Conservation (phyloP, 1,140 invertebrate species). For the Drosophila dunni region DNA sequence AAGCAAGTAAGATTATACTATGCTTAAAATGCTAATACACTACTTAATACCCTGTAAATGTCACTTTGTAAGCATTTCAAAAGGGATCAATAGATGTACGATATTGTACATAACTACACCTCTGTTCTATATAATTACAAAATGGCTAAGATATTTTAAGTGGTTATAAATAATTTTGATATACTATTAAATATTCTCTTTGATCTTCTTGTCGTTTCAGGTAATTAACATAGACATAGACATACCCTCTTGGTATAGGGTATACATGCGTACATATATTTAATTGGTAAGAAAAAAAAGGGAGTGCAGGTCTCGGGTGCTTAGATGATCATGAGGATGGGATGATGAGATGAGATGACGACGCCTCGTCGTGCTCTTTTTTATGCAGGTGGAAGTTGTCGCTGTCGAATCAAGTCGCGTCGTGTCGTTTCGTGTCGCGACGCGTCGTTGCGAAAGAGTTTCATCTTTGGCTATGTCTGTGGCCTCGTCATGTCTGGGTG, state of each 20-base stretch:
- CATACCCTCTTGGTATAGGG: slow-evolving; percentile 6
- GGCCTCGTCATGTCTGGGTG: slow-evolving; percentile 36
- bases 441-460: slow-evolving; percentile 73
- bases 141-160: too few species aligned
- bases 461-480: slow-evolving; percentile 47
- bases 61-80: neutral
- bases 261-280: slow-evolving; percentile 12
- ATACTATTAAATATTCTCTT: too few species aligned
- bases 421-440: slow-evolving; percentile 43
- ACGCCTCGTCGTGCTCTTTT: slow-evolving; percentile 55
- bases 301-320: slow-evolving; percentile 14
- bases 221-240: too few species aligned
- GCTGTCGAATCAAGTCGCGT: slow-evolving; percentile 56
- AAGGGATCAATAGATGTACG: too few species aligned
- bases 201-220: too few species aligned
- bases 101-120: too few species aligned
- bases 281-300: slow-evolving; percentile 27
- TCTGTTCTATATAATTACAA: too few species aligned
- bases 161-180: too few species aligned
- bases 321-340: slow-evolving; percentile 12
- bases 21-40: neutral
- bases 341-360: slow-evolving; percentile 14
- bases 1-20: slow-evolving; percentile 33
- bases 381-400: slow-evolving; percentile 75
- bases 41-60: slow-evolving; percentile 1